A percentile compares a stretch with the other conserved stretches of the same genome.
phyloP scores from a whole-genome alignment of 2,888 invertebrate genomes.

The Protophormia terraenovae region DNA sequence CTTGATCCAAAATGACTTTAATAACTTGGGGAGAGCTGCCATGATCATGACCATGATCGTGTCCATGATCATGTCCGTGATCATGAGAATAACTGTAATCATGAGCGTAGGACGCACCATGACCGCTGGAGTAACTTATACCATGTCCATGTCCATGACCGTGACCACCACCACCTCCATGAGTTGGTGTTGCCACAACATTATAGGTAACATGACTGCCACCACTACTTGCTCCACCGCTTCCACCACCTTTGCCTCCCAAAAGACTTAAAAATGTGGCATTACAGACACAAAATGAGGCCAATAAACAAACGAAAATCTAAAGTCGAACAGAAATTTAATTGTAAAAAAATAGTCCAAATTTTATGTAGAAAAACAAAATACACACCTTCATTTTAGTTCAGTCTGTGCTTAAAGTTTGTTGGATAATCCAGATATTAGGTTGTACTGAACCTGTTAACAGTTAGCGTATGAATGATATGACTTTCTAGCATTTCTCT shows the following conservation, averaged over 20 bases:
- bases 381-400: constrained; percentile 64
- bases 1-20: constrained; percentile 60
- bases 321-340: constrained; percentile 52
- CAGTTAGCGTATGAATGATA: constrained; percentile 74
- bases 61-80: constrained; percentile 21
- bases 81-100: constrained; percentile 22
- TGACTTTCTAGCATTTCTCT: constrained; percentile 68
- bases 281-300: constrained; percentile 72
- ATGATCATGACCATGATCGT: background rate
- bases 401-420: constrained; percentile 26
- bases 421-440: constrained; percentile 13
- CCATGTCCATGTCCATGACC: constrained; percentile 41
- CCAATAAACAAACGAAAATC: constrained; percentile 75
- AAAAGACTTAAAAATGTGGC: constrained; percentile 74
- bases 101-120: constrained; percentile 2
- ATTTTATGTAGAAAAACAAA: background rate
- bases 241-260: constrained; percentile 67
- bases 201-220: constrained; percentile 31
- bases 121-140: constrained; percentile 8
- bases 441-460: constrained; percentile 70
- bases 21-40: constrained; percentile 52
- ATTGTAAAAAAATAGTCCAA: background rate
- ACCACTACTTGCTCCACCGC: constrained; percentile 30
- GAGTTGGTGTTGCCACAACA: constrained; percentile 36
- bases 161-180: constrained; percentile 48